Evolutionary conservation across 2,797 vertebrate species (phyloP).

Genomic region (Characodon lateralis): DNA sequence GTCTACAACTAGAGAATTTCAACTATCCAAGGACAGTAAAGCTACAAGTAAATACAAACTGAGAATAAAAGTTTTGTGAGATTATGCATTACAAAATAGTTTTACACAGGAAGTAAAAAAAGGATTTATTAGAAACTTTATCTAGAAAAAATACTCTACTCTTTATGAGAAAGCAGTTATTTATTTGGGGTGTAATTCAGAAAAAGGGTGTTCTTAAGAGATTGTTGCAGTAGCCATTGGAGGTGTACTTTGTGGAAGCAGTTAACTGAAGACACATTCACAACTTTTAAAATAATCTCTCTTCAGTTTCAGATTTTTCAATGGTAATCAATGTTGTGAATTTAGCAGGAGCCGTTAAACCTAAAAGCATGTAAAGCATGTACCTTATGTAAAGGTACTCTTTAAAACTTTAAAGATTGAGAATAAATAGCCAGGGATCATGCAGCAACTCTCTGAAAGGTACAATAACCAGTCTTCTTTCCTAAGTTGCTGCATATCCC

Average conservation of each 20-base stretch:
- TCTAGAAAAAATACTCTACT: background rate
- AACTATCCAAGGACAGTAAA: background rate
- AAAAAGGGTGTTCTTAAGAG: background rate
- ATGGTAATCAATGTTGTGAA: background rate
- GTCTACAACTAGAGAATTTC: background rate
- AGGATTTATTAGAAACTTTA: background rate
- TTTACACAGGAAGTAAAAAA: background rate
- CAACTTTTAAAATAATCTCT: background rate
- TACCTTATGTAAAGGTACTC: background rate
- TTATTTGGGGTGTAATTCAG: background rate
- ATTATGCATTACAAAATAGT: background rate
- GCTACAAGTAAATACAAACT: no score
- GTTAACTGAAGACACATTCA: background rate
- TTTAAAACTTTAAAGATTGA: background rate
- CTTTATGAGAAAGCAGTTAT: background rate
- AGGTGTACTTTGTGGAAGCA: background rate
- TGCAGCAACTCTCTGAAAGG: constrained; percentile 57
- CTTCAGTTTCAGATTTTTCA: background rate
- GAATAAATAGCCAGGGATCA: background rate
- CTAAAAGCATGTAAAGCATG: background rate
- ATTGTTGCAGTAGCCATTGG: background rate
- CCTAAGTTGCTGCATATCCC: constrained; percentile 59
- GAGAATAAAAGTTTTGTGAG: no score
- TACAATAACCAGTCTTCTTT: constrained; percentile 53
- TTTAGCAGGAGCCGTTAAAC: background rate